These are phyloP conservation scores for Xestoiulus laeticollis DNA, from an alignment of 2,888 invertebrate genomes.

Conservation along the genomic window DNA sequence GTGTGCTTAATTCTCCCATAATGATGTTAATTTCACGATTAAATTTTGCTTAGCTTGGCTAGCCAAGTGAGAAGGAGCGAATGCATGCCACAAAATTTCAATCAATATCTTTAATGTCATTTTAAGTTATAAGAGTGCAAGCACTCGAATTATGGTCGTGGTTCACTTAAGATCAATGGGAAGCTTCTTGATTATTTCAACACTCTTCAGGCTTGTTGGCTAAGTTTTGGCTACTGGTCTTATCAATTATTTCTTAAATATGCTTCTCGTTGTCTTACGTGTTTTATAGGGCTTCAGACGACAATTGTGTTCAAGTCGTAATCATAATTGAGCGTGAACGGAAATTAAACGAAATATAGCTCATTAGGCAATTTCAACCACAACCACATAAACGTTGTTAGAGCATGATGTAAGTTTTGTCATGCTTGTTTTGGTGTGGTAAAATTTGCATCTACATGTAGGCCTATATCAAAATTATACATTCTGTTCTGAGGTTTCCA, in stretches of 20 bases:
- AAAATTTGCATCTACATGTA: no score
- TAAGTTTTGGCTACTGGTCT: background rate
- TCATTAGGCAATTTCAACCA: background rate
- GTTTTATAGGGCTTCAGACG: background rate
- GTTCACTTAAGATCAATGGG: conserved; percentile 23
- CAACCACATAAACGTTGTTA: background rate
- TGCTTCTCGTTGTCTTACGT: background rate
- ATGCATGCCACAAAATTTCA: background rate
- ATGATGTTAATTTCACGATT: conserved; percentile 29
- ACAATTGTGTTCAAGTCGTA: background rate
- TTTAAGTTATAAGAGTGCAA: conserved; percentile 5
- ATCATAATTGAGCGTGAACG: background rate
- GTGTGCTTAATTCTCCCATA: background rate
- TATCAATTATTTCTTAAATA: background rate
- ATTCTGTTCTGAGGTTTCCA: no score
- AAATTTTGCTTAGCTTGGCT: background rate
- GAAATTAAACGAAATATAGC: background rate
- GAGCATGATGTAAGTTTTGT: background rate
- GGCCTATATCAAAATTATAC: no score
- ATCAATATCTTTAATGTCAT: conserved; percentile 4
- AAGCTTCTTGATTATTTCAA: background rate
- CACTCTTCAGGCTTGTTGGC: background rate
- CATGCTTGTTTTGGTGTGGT: no score
- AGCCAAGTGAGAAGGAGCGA: background rate
- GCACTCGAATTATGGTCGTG: conserved; percentile 21